Evolutionary conservation across 2,888 invertebrate species (phyloP).

Genomic region (Acanthosepion esculentum): DNA sequence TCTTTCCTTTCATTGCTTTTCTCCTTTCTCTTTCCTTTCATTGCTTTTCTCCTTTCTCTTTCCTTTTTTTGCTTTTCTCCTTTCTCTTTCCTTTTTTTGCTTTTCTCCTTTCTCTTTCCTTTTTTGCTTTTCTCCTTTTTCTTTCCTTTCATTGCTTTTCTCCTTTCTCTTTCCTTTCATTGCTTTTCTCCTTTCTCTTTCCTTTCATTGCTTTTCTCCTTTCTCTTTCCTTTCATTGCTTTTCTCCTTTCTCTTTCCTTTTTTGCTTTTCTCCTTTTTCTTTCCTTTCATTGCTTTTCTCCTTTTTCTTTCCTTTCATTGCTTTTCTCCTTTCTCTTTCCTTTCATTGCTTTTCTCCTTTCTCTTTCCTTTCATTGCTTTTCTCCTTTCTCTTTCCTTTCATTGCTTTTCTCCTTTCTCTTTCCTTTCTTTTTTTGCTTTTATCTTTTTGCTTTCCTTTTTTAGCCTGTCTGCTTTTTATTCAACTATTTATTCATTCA

Average conservation of each 20-base stretch:
- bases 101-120: neutral
- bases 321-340: no score
- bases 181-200: no score
- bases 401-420: rapidly evolving
- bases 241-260: no score
- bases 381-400: no score
- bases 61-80: neutral
- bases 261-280: no score
- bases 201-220: no score
- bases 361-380: no score
- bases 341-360: no score
- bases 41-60: neutral
- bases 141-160: neutral
- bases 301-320: neutral
- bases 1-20: neutral
- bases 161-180: neutral
- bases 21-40: neutral
- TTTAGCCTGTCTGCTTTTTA: neutral
- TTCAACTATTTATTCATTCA: neutral
- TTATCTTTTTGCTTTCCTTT: neutral
- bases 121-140: neutral
- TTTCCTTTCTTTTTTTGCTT: no score
- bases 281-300: no score
- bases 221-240: no score
- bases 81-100: no score